Conservation (phyloP, 2,113 vertebrate species). For the Columbina picui region DNA sequence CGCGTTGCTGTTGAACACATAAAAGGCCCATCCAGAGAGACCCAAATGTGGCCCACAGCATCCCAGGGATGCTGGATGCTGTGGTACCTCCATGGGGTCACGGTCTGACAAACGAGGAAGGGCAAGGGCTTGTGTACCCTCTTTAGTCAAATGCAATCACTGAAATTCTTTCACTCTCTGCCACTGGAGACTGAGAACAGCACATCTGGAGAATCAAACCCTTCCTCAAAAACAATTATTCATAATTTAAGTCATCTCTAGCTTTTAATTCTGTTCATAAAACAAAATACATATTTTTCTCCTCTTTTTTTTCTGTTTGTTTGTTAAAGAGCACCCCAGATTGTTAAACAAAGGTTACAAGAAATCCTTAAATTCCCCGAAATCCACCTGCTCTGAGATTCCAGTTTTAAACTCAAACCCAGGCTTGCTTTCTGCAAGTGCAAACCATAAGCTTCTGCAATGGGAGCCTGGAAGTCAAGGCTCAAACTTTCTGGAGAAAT, state of each 20-base stretch:
- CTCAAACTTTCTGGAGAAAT: background rate
- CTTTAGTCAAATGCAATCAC: background rate
- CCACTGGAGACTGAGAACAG: background rate
- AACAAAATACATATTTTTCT: background rate
- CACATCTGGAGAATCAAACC: background rate
- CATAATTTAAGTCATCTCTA: background rate
- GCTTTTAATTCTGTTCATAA: background rate
- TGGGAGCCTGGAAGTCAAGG: background rate
- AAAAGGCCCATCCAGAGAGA: background rate
- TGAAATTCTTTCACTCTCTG: background rate
- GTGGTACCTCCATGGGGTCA: rapidly evolving
- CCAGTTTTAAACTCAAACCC: background rate
- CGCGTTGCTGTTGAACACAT: rapidly evolving
- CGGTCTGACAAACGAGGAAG: background rate
- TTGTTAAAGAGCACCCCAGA: background rate
- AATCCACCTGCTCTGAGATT: background rate
- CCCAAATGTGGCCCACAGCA: background rate
- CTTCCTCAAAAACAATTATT: background rate
- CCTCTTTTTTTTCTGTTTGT: no score
- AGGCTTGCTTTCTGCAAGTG: background rate
- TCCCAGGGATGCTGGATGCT: background rate
- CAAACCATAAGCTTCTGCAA: background rate
- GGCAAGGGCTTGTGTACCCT: background rate
- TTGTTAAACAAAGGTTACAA: background rate
- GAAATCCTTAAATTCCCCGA: background rate